Conservation (phyloP, 1,140 invertebrate species). For the Aleiodes sp. region DNA sequence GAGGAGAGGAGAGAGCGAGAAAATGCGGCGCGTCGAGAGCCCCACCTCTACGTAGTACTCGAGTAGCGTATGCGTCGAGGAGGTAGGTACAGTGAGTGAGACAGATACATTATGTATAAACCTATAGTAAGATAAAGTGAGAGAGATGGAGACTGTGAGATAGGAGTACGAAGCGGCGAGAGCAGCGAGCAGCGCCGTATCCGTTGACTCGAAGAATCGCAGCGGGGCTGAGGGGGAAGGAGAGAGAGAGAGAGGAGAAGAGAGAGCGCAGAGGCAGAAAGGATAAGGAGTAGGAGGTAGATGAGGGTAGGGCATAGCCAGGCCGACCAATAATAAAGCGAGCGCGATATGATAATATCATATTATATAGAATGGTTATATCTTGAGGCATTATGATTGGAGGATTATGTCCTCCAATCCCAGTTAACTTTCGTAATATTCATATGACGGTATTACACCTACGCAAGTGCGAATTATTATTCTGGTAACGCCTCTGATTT, state of each 20-base stretch:
- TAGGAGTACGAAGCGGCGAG: background rate
- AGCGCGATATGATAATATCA: slow-evolving; percentile 66
- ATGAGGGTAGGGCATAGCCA: slow-evolving; percentile 54
- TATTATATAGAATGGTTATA: slow-evolving; percentile 63
- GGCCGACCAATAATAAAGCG: slow-evolving; percentile 64
- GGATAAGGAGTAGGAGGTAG: slow-evolving; percentile 31
- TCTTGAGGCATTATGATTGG: slow-evolving; percentile 60
- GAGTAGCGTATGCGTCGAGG: slow-evolving; percentile 57
- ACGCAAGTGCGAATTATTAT: slow-evolving; percentile 24
- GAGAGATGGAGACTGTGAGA: background rate
- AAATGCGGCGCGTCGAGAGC: slow-evolving; percentile 40
- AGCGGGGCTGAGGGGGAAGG: too few relatives aligned
- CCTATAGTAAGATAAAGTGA: background rate
- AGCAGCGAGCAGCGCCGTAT: slow-evolving; percentile 12
- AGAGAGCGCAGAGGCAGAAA: slow-evolving; percentile 20
- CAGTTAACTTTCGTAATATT: slow-evolving; percentile 40
- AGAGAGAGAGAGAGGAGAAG: slow-evolving; percentile 30
- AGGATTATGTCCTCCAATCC: slow-evolving; percentile 52
- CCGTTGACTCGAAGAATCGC: slow-evolving; percentile 15
- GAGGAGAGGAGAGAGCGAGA: slow-evolving; percentile 46
- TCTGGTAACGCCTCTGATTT: slow-evolving; percentile 23
- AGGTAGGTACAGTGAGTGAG: slow-evolving; percentile 41
- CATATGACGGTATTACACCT: slow-evolving; percentile 38
- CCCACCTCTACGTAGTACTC: slow-evolving; percentile 50
- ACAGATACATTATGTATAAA: background rate